Base-by-base conservation (phyloP, 2,888 invertebrate genomes). In the Megaustenia siamemsis region DNA sequence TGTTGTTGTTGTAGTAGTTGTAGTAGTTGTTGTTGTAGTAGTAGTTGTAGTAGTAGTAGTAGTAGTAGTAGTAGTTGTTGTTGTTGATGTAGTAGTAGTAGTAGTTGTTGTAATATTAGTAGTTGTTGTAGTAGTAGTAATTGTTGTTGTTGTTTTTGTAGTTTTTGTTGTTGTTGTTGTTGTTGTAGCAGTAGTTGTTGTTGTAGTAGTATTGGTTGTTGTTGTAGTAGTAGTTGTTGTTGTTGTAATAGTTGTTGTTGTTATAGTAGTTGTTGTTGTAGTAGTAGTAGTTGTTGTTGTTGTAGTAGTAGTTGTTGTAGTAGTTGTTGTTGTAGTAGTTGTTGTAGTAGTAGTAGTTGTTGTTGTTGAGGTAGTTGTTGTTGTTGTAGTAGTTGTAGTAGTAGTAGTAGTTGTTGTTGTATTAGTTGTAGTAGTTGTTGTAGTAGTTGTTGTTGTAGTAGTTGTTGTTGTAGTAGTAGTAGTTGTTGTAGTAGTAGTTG, bases 251-350 rank as follows among this genome's bases (percentile, higher is more conserved):
- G n/a, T n/a, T n/a, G n/a, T n/a, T n/a, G n/a, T n/a, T n/a, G n/a
- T n/a, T n/a, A n/a, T n/a, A n/a, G n/a, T n/a, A n/a, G n/a, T n/a
- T n/a, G 53, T 53, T 1, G 1, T 53, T 15, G 53, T 53, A 53
- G 53, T 53, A 53, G 53, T 53, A 68, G 68, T 68, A 68, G 68
- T 68, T 21, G 68, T 68, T 21, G 68, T 68, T 21, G 68, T 68
- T 21, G 68, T 68, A 68, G 68, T 68, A 68, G 68, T 68, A 68
- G 68, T 68, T 21, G 68, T 68, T 21, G 68, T 68, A 68, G 68
- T 68, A 68, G 68, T 68, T 21, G 68, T 68, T 21, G 68, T 68
- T 21, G 68, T 68, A 53, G 18, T 49, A 12, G 18, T 49, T 49
- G 18, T 49, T 49, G 18, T 49, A 12, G 18, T 49, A 12, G 18